These are phyloP conservation scores for Takifugu ocellatus DNA, from an alignment of 2,797 vertebrate species.

Conservation along the genomic window DNA sequence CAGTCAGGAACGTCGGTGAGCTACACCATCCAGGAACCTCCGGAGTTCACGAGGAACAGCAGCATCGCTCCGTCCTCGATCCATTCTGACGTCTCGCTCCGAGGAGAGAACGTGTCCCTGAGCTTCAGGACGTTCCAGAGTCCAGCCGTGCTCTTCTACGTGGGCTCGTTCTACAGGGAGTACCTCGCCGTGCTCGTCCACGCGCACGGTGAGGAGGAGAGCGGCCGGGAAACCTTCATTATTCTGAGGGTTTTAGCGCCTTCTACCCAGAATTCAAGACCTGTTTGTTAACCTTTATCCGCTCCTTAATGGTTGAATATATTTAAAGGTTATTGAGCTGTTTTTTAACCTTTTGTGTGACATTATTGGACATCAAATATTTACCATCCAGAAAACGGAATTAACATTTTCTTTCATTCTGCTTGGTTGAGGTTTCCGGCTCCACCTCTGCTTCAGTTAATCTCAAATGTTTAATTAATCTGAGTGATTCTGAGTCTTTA, in stretches of 20 bases:
- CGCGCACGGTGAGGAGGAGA: slow-evolving; percentile 80
- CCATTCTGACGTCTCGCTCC: slow-evolving; percentile 79
- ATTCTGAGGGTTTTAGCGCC: too few species aligned
- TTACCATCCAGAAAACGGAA: too few species aligned
- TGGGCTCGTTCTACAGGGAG: slow-evolving; percentile 82
- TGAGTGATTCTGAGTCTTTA: not conserved
- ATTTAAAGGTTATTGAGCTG: slow-evolving; percentile 15
- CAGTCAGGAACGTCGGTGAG: slow-evolving; percentile 77
- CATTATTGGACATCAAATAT: too few species aligned
- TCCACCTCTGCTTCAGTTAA: not conserved
- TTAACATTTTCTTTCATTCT: too few species aligned
- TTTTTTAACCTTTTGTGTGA: slow-evolving; percentile 13
- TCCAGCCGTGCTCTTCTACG: slow-evolving; percentile 82
- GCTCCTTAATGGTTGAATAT: too few species aligned
- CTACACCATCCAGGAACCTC: slow-evolving; percentile 86
- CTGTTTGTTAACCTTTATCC: too few species aligned
- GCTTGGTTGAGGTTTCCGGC: not conserved
- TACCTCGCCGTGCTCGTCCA: slow-evolving; percentile 83
- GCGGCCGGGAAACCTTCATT: not conserved
- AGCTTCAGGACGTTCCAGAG: slow-evolving; percentile 83
- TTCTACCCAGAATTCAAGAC: too few species aligned
- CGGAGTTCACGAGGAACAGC: slow-evolving; percentile 64
- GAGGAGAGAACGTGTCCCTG: slow-evolving; percentile 79
- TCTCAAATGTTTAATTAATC: too few species aligned
- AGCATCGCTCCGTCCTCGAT: slow-evolving; percentile 81